Percentiles rank a stretch among this genome's conserved stretches.
Evolutionary conservation across 2,797 vertebrate species (phyloP).

Genomic region (Acanthurus tractus): DNA sequence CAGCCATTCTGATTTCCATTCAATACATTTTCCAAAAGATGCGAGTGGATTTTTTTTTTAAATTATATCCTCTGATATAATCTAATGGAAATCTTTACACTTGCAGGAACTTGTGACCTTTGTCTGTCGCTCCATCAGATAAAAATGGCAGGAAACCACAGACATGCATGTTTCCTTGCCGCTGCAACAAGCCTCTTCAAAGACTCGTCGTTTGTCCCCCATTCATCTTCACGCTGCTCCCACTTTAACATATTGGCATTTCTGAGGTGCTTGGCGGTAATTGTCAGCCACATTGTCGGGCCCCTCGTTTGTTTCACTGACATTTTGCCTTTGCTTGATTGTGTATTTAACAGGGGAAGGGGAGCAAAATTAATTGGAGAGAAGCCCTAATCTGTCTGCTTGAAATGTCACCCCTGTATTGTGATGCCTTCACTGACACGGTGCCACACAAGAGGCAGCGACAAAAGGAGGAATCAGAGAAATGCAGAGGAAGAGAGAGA

Average conservation of each 20-base stretch:
- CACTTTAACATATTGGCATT: conserved; percentile 87
- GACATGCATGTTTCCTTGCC: conserved; percentile 18
- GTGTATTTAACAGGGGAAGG: conserved; percentile 86
- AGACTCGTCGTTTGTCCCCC: conserved; percentile 65
- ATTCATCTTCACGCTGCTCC: conserved; percentile 76
- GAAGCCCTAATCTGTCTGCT: conserved; percentile 86
- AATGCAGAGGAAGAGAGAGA: conserved; percentile 8
- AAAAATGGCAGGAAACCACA: conserved; percentile 25
- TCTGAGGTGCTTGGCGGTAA: conserved; percentile 84
- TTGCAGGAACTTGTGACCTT: conserved; percentile 50
- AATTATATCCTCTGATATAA: not conserved
- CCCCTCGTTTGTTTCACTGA: conserved; percentile 86
- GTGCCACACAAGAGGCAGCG: conserved; percentile 45
- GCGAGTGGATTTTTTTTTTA: too few species aligned
- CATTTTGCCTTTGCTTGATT: conserved; percentile 89
- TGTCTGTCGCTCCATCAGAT: conserved; percentile 33
- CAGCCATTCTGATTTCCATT: too few species aligned
- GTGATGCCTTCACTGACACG: conserved; percentile 72
- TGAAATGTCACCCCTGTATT: conserved; percentile 87
- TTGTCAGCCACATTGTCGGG: conserved; percentile 80
- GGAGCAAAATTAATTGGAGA: conserved; percentile 88
- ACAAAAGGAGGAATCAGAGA: conserved; percentile 18
- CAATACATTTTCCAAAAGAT: too few species aligned
- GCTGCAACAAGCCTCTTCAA: conserved; percentile 48
- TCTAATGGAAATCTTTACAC: conserved; percentile 12